phyloP scores from a whole-genome alignment of 2,113 vertebrate species.

The Pedetes capensis region DNA sequence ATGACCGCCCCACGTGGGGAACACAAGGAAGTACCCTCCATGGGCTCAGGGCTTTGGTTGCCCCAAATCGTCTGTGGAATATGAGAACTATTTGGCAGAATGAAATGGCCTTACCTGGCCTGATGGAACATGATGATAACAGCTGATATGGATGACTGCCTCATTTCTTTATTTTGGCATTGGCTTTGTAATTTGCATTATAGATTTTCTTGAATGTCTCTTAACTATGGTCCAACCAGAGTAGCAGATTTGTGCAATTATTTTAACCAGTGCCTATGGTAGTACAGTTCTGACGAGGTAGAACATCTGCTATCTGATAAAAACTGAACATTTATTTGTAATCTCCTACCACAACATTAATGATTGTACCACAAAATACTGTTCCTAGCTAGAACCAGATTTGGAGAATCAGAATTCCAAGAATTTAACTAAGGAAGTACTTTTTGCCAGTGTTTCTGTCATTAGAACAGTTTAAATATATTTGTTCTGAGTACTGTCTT shows the following conservation, averaged over 20 bases:
- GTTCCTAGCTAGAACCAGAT: background rate
- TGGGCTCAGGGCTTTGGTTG: background rate
- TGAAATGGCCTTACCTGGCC: background rate
- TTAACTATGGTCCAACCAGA: background rate
- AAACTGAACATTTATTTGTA: background rate
- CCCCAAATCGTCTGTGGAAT: background rate
- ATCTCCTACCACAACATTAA: background rate
- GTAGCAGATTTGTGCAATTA: background rate
- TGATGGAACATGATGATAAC: background rate
- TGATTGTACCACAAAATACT: background rate
- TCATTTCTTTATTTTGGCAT: background rate
- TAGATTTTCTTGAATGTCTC: background rate
- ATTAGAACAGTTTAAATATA: background rate
- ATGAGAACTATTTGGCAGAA: background rate
- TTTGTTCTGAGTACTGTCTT: background rate
- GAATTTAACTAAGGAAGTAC: background rate
- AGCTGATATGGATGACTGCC: accelerated
- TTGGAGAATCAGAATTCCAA: background rate
- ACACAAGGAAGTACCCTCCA: background rate
- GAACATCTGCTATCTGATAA: background rate
- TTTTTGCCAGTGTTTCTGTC: background rate
- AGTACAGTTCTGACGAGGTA: background rate
- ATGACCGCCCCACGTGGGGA: background rate
- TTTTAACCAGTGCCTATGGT: background rate
- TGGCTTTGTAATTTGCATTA: background rate